These are phyloP conservation scores for Heteromyza rotundicornis DNA, from an alignment of 2,888 invertebrate genomes.

Conservation along the genomic window DNA sequence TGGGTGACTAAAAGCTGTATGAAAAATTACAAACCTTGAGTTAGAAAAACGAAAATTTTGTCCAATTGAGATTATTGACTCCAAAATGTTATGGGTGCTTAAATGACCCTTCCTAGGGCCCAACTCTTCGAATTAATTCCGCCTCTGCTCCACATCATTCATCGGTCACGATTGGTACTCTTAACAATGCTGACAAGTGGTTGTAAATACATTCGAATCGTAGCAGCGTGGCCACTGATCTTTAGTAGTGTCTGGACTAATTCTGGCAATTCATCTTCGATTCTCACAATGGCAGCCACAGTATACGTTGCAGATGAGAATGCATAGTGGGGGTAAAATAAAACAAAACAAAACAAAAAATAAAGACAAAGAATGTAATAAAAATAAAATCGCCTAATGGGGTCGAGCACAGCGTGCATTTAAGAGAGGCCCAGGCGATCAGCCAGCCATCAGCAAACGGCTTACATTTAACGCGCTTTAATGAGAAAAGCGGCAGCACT, in stretches of 20 bases:
- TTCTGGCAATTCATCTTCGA: constrained; percentile 3
- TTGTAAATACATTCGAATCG: neutral
- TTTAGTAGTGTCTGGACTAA: neutral
- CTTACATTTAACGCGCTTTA: neutral
- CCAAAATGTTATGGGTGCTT: no score
- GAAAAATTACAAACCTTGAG: no score
- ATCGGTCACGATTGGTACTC: neutral
- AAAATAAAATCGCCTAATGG: neutral
- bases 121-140: neutral
- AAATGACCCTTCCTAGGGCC: no score
- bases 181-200: neutral
- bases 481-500: neutral
- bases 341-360: neutral
- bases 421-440: neutral
- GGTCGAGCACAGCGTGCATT: neutral
- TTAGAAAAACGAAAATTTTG: no score
- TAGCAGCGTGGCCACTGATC: neutral
- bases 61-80: no score
- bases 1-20: no score
- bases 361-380: neutral
- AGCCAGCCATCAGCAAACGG: constrained; percentile 1
- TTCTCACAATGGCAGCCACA: neutral
- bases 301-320: neutral
- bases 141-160: neutral
- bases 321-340: neutral